Evolutionary conservation across 1,140 invertebrate genomes (phyloP), one percentile per base, ranked within the genome.

Genomic region (Pseudoatta argentina): DNA sequence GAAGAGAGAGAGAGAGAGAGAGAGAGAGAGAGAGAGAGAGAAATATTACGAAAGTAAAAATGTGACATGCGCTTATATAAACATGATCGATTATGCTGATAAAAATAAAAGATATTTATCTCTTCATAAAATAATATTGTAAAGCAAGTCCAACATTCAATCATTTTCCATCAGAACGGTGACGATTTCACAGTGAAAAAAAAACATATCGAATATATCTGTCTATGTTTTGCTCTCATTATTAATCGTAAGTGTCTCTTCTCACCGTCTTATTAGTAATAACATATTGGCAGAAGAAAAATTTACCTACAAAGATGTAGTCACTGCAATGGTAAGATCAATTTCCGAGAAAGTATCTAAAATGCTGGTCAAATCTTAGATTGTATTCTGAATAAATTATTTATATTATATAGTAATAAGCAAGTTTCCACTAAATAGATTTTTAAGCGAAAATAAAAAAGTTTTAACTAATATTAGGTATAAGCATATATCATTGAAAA

Each of bases 311-410:
- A 6, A 53, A 44, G 0, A 88, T 3, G 0, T 89, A 39, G 24
- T 89, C 3, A 18, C 10, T 2, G 16, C 27, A 48, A 89, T 66
- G 88, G 88, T 89, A 81, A 48, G 82, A 4, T 39, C 8, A 66
- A 39, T n/a, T 64, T 3, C n/a, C 27, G 0, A 30, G 0, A 55
- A 81, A 30, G 18, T 27, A 5, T 55, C 10, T 67, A 16, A 69
- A 16, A 24, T 8, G 2, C 2, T 57, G 2, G 7, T 2, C 34
- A 34, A 7, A 39, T 39, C 34, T 39, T 39, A 39, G 7, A 39
- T 39, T 39, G 8, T 39, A 39, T 39, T 39, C 34, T 39, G 34
- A 39, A 39, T 39, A 39, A 39, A 39, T 39, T 39, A 39, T 39
- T 39, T 0, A 39, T 39, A 39, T 39, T 39, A 39, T 39, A 39